phyloP scores from a whole-genome alignment of 2,888 invertebrate species.

The Lottia gigantea region DNA sequence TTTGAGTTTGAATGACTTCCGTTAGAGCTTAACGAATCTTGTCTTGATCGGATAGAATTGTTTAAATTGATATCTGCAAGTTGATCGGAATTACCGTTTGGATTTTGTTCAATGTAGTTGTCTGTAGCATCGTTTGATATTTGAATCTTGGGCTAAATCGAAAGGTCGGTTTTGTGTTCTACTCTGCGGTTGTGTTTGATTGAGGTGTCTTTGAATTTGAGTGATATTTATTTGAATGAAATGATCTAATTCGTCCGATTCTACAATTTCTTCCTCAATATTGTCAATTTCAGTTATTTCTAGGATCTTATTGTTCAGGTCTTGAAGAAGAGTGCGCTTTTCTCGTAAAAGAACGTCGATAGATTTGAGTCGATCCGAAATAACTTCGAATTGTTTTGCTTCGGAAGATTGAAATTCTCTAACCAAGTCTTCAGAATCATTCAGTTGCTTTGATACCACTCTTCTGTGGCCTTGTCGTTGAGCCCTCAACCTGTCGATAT shows the following conservation, averaged over 20 bases:
- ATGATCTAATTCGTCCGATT: neutral
- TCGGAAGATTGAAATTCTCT: neutral
- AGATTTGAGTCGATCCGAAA: neutral
- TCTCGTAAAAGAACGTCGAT: neutral
- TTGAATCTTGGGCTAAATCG: neutral
- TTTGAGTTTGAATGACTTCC: neutral
- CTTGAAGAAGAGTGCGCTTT: neutral
- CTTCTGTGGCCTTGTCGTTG: neutral
- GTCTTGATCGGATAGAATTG: neutral
- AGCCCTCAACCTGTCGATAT: slow-evolving; percentile 4
- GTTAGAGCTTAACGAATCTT: neutral
- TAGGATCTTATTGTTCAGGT: neutral
- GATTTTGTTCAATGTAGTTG: neutral
- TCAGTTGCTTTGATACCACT: neutral
- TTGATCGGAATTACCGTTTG: neutral
- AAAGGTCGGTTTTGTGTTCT: neutral
- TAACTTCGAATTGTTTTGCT: neutral
- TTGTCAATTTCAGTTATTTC: neutral
- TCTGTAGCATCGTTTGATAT: neutral
- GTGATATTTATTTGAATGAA: neutral
- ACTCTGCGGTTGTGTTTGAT: neutral
- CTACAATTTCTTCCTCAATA: neutral
- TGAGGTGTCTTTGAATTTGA: neutral
- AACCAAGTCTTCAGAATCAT: neutral
- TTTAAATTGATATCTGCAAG: neutral